Evolutionary conservation across 1,140 invertebrate species (phyloP), one percentile per base, ranked within the genome.

Genomic region (Procambarus virginalis): DNA sequence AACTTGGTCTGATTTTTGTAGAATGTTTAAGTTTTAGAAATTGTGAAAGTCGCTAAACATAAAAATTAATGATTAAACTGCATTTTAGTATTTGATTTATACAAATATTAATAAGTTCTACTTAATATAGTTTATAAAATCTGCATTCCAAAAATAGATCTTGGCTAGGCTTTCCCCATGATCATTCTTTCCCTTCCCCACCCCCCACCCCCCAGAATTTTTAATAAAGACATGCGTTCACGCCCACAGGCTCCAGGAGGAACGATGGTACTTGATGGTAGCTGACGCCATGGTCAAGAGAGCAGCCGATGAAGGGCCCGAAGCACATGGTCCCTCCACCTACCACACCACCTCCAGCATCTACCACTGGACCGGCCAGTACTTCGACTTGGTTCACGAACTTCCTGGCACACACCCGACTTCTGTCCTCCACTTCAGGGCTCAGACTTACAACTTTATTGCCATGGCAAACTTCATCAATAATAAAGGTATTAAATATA

Each of bases 381-480:
- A 85, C 73, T 85, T 85, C 20, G 84, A 85, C 73, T 34, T 51
- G 3, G 6, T 49, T 17, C 70, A 85, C 64, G 10, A 73, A 51
- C 75, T 85, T 10, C 75, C 84, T 8, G 70, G 70, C n/a, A 60
- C 49, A 3, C 22, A 77, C 51, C 70, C 84, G 3, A 46, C 45
- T 1, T 17, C 84, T 34, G 75, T 55, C 14, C 84, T 51, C 75
- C 73, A 85, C 55, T 85, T 85, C 75, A 60, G 22, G 22, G 34
- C 73, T n/a, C 77, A 77, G 17, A 58, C 55, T 5, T 46, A 34
- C 17, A 70, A 85, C 45, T 85, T 76, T 55, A 58, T 85, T 45
- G 84, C 84, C 9, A 46, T 76, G 45, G 84, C 84, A 22, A 75
- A 85, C 34, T 85, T 58, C 55, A 9, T 60, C 3, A 58, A 85